These are phyloP conservation scores for Lepus townsendii DNA, from an alignment of 2,797 vertebrate genomes.

Conservation along the genomic window DNA sequence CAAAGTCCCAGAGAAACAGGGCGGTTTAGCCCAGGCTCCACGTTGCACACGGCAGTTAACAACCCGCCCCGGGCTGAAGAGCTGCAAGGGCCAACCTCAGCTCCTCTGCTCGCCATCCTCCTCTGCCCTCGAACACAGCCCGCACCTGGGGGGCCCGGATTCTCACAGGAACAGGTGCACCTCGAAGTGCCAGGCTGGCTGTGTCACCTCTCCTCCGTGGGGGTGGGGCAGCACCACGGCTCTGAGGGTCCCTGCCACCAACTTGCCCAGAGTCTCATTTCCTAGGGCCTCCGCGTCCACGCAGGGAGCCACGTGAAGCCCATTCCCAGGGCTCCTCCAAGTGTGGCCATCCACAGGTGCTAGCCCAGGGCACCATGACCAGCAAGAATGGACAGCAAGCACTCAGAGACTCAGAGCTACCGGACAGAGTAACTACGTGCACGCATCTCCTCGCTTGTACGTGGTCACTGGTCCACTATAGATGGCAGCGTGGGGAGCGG, in stretches of 20 bases:
- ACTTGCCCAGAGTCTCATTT: neutral
- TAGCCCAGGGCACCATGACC: neutral
- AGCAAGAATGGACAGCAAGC: neutral
- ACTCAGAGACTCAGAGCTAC: rapidly evolving
- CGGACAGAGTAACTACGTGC: rapidly evolving
- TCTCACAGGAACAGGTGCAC: neutral
- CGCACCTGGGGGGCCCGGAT: neutral
- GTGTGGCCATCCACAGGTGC: neutral
- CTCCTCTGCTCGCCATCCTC: neutral
- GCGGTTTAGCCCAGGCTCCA: no score
- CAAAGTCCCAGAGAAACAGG: no score
- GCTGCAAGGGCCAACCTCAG: neutral
- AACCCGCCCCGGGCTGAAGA: rapidly evolving
- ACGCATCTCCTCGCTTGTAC: no score
- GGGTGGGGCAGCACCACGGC: neutral
- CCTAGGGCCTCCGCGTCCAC: neutral
- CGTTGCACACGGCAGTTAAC: no score
- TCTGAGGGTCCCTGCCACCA: neutral
- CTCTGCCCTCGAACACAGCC: neutral
- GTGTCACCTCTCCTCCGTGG: neutral
- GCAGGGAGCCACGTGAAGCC: neutral
- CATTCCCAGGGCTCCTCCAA: neutral
- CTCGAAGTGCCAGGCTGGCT: neutral
- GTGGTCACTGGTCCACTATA: neutral
- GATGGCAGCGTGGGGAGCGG: neutral